Evolutionary conservation across 2,113 vertebrate genomes (phyloP).

Genomic region (Prunella himalayana): DNA sequence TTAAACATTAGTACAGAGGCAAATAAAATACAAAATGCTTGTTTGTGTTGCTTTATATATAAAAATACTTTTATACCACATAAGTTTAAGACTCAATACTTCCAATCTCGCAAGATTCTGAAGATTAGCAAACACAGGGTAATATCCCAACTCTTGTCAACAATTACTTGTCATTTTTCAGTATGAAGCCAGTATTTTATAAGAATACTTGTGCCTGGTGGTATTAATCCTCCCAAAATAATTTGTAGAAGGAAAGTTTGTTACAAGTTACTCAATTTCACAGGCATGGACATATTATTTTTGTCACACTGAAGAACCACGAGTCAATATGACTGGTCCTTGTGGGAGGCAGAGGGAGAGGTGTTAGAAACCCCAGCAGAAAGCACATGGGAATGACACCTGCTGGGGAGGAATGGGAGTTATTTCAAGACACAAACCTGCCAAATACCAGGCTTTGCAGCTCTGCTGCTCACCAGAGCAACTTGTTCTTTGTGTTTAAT

Average conservation of each 20-base stretch:
- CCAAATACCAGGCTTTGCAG: background rate
- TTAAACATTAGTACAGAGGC: slow-evolving; percentile 74
- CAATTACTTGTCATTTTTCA: slow-evolving; percentile 18
- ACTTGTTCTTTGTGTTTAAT: background rate
- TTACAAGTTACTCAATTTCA: background rate
- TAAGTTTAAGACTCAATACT: slow-evolving; percentile 47
- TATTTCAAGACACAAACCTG: background rate
- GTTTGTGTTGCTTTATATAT: slow-evolving; percentile 64
- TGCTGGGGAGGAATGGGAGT: background rate
- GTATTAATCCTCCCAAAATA: background rate
- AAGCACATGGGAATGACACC: background rate
- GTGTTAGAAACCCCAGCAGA: background rate
- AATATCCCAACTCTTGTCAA: background rate
- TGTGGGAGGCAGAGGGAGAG: background rate
- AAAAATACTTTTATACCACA: slow-evolving; percentile 69
- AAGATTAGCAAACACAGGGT: slow-evolving; percentile 23
- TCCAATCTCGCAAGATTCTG: slow-evolving; percentile 2
- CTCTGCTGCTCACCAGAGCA: background rate
- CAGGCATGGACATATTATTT: background rate
- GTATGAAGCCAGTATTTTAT: background rate
- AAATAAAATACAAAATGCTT: slow-evolving; percentile 72
- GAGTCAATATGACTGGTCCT: background rate
- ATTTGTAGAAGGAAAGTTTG: background rate
- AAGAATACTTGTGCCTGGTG: background rate
- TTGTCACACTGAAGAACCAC: background rate